Evolutionary conservation across 2,797 vertebrate genomes (phyloP).

Genomic region (Nyctibius grandis): DNA sequence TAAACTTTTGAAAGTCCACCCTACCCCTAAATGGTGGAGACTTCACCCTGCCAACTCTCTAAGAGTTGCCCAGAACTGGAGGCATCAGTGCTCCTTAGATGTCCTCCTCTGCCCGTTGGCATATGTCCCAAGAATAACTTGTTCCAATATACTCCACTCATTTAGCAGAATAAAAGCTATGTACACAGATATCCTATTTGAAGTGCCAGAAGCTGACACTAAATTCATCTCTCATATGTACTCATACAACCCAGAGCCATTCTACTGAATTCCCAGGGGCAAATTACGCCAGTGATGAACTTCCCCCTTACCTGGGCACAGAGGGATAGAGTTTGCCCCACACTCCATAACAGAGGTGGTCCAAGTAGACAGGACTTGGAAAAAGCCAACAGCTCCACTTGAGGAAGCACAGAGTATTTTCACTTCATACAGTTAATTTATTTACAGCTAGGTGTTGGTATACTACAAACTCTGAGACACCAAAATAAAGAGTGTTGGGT

Average conservation of each 20-base stretch:
- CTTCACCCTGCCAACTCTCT: background rate
- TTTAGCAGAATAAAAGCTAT: background rate
- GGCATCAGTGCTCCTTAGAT: background rate
- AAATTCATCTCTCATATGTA: background rate
- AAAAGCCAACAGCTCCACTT: background rate
- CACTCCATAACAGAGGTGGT: background rate
- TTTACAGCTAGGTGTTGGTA: background rate
- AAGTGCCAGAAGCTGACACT: background rate
- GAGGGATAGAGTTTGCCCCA: background rate
- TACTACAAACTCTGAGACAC: background rate
- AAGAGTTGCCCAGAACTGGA: background rate
- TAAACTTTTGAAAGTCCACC: background rate
- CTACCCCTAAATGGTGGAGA: background rate
- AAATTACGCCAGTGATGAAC: background rate
- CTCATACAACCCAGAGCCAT: background rate
- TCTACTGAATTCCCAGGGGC: background rate
- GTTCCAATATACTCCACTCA: background rate
- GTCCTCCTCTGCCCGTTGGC: background rate
- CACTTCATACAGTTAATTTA: background rate
- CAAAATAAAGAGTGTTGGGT: background rate
- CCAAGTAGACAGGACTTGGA: background rate
- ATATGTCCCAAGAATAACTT: background rate
- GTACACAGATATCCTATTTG: background rate
- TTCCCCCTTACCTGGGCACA: background rate
- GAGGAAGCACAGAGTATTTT: background rate